phyloP scores from a whole-genome alignment of 2,113 vertebrate species.

The Pseudopipra pipra region DNA sequence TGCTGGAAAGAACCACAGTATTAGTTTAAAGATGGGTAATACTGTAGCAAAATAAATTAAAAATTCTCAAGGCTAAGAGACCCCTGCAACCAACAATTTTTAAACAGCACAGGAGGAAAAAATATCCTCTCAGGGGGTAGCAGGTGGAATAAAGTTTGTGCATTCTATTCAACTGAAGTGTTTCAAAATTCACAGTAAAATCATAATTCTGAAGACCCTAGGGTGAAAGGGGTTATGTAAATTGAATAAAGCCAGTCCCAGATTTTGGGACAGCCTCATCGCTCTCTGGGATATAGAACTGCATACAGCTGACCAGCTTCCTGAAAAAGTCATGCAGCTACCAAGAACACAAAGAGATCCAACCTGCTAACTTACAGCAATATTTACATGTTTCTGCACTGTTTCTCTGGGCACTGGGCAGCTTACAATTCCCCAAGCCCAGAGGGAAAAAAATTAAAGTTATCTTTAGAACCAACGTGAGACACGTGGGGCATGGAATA shows the following conservation, averaged over 20 bases:
- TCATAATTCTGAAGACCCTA: not conserved
- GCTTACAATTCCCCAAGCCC: not conserved
- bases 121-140: not conserved
- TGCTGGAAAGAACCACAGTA: not conserved
- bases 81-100: not conserved
- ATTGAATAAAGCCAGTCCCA: not conserved
- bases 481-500: accelerated
- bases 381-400: not conserved
- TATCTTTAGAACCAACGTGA: not conserved
- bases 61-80: not conserved
- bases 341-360: not conserved
- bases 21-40: not conserved
- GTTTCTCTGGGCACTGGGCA: not conserved
- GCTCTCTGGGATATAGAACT: not conserved
- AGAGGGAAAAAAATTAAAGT: not conserved
- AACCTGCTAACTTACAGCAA: not conserved
- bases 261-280: not conserved
- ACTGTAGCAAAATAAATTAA: not conserved
- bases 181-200: not conserved
- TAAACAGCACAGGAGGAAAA: not conserved
- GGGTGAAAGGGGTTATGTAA: not conserved
- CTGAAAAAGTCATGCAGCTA: not conserved
- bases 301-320: not conserved
- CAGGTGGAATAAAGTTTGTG: not conserved
- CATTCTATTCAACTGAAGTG: not conserved